These are phyloP conservation scores for Hippocampus abdominalis DNA, from an alignment of 2,113 vertebrate species.

Conservation along the genomic window DNA sequence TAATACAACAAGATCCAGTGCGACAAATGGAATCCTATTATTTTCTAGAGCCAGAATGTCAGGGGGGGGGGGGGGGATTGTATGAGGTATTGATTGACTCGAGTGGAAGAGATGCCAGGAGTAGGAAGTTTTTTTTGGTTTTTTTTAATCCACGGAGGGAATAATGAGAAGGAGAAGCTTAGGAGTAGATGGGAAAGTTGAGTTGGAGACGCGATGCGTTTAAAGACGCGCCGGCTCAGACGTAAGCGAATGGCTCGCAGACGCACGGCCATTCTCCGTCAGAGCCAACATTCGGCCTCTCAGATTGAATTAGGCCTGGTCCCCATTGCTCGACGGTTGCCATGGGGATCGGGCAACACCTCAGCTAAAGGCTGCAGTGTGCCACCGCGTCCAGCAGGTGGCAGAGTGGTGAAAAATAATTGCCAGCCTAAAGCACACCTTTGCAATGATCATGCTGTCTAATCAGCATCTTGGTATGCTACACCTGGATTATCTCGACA, in stretches of 20 bases:
- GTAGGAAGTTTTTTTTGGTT: slow-evolving; percentile 13
- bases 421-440: not conserved
- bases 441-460: not conserved
- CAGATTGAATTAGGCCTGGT: slow-evolving; percentile 89
- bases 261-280: slow-evolving; percentile 58
- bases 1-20: slow-evolving; percentile 72
- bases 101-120: slow-evolving; percentile 37
- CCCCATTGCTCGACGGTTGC: slow-evolving; percentile 84
- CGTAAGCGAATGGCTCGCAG: slow-evolving; percentile 48
- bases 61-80: slow-evolving; percentile 42
- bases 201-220: slow-evolving; percentile 33
- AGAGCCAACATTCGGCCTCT: slow-evolving; percentile 64
- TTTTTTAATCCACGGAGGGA: slow-evolving; percentile 27
- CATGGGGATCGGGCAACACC: slow-evolving; percentile 87
- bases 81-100: slow-evolving; percentile 63
- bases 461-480: too few species aligned
- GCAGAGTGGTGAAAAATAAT: not conserved
- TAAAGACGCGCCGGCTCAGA: not conserved
- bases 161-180: slow-evolving; percentile 26
- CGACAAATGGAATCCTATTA: slow-evolving; percentile 79
- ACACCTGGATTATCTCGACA: too few species aligned
- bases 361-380: slow-evolving; percentile 66
- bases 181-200: slow-evolving; percentile 49
- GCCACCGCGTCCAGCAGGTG: not conserved
- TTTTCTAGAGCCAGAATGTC: slow-evolving; percentile 75